A percentile compares a stretch with the other conserved stretches of the same genome.
These are phyloP conservation scores for Stomatorhinus walkeri DNA, from an alignment of 2,797 vertebrate genomes.

Conservation along the genomic window DNA sequence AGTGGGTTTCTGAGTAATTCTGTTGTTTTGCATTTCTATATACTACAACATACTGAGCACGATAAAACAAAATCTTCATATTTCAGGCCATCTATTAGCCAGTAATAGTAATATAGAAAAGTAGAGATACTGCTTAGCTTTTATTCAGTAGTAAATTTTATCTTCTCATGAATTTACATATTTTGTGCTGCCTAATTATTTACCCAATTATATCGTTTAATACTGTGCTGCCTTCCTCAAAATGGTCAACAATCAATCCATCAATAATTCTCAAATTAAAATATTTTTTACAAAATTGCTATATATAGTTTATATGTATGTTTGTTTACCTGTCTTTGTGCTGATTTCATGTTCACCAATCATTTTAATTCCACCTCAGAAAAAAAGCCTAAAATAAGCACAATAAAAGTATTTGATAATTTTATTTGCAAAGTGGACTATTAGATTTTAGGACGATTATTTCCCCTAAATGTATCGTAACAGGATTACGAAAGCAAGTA, in stretches of 20 bases:
- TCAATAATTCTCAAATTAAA: background rate
- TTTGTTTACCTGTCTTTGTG: background rate
- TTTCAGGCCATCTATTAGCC: background rate
- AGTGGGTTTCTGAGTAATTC: background rate
- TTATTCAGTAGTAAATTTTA: background rate
- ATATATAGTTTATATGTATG: background rate
- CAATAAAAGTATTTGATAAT: background rate
- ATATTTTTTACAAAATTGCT: background rate
- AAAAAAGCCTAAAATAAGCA: background rate
- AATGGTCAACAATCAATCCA: background rate
- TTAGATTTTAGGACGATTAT: background rate
- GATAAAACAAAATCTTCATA: background rate
- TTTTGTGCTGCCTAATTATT: background rate
- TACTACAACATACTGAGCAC: background rate
- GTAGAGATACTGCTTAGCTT: background rate
- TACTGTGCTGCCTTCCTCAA: background rate
- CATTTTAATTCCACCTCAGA: background rate
- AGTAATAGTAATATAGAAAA: background rate
- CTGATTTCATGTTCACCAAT: background rate
- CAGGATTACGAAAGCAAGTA: background rate
- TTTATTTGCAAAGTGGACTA: background rate
- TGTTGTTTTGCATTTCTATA: background rate
- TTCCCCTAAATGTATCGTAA: background rate
- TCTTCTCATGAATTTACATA: background rate
- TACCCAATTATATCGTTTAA: background rate